Conservation (phyloP, 2,797 vertebrate species). For the Menidia menidia region DNA sequence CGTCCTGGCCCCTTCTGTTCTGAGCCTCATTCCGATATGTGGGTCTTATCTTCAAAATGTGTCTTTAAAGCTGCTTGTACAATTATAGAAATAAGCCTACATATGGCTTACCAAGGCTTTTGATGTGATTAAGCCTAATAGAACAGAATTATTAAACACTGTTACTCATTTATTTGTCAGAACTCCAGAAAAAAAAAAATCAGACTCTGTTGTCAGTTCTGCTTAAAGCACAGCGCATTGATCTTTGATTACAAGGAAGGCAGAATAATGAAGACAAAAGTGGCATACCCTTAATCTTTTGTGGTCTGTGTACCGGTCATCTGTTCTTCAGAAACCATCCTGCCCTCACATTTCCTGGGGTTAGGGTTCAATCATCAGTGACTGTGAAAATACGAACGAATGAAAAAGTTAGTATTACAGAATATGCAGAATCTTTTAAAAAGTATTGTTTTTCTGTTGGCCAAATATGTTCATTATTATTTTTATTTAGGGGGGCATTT, state of each 20-base stretch:
- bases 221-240: neutral
- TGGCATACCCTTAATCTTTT: too few species aligned
- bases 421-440: too few species aligned
- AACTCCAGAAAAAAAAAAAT: neutral
- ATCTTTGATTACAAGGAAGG: neutral
- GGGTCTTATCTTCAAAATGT: neutral
- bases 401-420: too few species aligned
- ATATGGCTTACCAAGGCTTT: neutral
- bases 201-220: neutral
- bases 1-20: neutral
- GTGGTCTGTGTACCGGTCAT: too few species aligned
- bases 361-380: too few species aligned
- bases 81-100: neutral
- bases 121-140: neutral
- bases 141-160: neutral
- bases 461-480: too few species aligned
- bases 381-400: too few species aligned
- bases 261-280: neutral
- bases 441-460: too few species aligned
- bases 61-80: neutral
- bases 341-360: too few species aligned
- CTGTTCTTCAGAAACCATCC: too few species aligned
- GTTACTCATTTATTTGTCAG: neutral
- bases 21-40: neutral
- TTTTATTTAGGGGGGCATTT: too few species aligned